Conservation (phyloP, 2,113 vertebrate genomes). For the Phaethon lepturus region DNA sequence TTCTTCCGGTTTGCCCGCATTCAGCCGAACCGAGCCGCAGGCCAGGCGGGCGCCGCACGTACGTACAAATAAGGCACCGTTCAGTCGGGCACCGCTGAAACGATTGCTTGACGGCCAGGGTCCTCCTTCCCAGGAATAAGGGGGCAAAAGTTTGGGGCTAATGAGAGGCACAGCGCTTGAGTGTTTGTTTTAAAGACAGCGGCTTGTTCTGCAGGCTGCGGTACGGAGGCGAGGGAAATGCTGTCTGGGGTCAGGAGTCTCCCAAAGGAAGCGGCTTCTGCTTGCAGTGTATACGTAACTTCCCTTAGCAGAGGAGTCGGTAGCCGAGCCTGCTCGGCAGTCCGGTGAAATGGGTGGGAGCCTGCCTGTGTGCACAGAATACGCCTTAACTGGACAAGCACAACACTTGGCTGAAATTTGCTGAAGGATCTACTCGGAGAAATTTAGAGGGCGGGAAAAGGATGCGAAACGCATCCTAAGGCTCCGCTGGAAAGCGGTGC, state of each 20-base stretch:
- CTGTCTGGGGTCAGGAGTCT: constrained; percentile 10
- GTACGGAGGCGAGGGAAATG: not conserved
- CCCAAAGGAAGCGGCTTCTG: not conserved
- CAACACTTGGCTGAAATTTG: not conserved
- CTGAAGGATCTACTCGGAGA: fast-evolving
- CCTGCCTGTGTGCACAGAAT: not conserved
- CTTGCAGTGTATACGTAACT: not conserved
- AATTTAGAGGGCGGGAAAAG: not conserved
- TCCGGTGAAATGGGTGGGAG: not conserved
- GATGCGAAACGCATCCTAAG: too few species aligned
- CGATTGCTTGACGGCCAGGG: not conserved
- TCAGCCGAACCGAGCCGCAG: not conserved
- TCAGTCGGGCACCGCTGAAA: not conserved
- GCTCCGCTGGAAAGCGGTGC: not conserved
- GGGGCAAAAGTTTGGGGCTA: constrained; percentile 28
- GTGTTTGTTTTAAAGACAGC: constrained; percentile 57
- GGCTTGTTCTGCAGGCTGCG: not conserved
- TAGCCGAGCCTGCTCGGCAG: not conserved
- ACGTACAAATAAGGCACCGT: not conserved
- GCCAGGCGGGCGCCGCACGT: not conserved
- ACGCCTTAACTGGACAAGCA: not conserved
- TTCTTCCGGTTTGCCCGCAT: not conserved
- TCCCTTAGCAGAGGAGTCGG: not conserved
- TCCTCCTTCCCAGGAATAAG: constrained; percentile 46
- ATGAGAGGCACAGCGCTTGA: not conserved